phyloP scores from a whole-genome alignment of 2,888 invertebrate genomes.

The Vesta saturnalis region DNA sequence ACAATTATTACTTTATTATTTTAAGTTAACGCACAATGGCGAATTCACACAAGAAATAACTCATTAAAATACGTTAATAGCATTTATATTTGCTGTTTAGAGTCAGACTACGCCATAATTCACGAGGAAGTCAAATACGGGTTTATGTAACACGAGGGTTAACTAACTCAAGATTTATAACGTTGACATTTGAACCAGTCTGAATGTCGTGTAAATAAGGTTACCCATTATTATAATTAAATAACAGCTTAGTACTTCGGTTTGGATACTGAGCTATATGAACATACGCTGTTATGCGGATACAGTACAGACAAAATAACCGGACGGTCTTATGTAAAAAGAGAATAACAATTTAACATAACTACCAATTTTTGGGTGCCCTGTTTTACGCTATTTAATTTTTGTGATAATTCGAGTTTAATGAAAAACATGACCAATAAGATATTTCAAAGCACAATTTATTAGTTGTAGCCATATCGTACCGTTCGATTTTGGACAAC shows the following conservation, averaged over 20 bases:
- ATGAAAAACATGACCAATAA: too few relatives aligned
- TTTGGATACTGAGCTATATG: conserved; percentile 12
- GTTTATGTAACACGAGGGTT: conserved; percentile 54
- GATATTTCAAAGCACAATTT: too few relatives aligned
- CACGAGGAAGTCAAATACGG: conserved; percentile 58
- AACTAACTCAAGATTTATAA: conserved; percentile 59
- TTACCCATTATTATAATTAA: conserved; percentile 28
- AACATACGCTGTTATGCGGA: background rate
- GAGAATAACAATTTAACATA: background rate
- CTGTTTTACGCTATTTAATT: too few relatives aligned
- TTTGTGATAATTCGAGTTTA: too few relatives aligned
- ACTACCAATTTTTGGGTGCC: too few relatives aligned
- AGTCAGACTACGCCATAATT: conserved; percentile 55
- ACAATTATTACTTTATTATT: conserved; percentile 7
- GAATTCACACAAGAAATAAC: conserved; percentile 34
- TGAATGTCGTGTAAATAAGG: conserved; percentile 55
- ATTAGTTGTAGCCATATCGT: too few relatives aligned
- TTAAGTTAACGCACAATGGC: conserved; percentile 5
- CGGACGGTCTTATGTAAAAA: background rate
- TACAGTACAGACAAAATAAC: too few relatives aligned
- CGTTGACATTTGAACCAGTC: conserved; percentile 55
- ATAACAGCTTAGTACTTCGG: conserved; percentile 20
- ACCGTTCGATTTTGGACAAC: too few relatives aligned
- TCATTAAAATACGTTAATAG: conserved; percentile 61
- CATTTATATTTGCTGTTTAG: conserved; percentile 58